These are phyloP conservation scores for Notarius quadriscutis DNA, from an alignment of 2,113 vertebrate species.

Conservation along the genomic window DNA sequence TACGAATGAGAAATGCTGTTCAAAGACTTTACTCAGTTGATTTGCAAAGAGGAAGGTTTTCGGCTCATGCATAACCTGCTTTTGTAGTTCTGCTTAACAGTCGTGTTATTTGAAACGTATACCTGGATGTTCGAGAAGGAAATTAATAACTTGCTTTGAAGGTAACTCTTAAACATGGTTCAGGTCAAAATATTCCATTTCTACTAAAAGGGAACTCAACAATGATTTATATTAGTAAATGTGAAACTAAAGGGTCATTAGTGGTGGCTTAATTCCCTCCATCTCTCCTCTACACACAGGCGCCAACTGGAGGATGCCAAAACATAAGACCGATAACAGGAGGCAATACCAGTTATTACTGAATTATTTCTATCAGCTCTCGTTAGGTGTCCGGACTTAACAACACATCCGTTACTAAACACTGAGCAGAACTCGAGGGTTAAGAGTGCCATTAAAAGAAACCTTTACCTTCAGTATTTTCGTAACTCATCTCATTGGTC, in stretches of 20 bases:
- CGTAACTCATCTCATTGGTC: slow-evolving; percentile 90
- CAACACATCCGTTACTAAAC: background rate
- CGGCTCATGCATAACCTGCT: background rate
- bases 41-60: background rate
- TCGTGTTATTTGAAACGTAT: background rate
- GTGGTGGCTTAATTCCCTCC: background rate
- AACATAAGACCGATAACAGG: background rate
- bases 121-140: background rate
- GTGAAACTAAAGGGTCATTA: background rate
- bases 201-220: no score
- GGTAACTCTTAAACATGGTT: background rate
- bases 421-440: background rate
- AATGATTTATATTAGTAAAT: no score
- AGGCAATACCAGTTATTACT: background rate
- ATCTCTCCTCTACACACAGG: background rate
- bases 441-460: background rate
- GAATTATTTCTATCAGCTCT: background rate
- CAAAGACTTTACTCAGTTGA: background rate
- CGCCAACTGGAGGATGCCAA: background rate
- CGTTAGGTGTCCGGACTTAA: background rate
- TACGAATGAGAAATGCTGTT: background rate
- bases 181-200: no score
- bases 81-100: background rate
- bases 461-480: slow-evolving; percentile 85
- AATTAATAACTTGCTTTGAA: background rate